Evolutionary conservation across 2,888 invertebrate genomes (phyloP).

Genomic region (Galeruca laticollis): DNA sequence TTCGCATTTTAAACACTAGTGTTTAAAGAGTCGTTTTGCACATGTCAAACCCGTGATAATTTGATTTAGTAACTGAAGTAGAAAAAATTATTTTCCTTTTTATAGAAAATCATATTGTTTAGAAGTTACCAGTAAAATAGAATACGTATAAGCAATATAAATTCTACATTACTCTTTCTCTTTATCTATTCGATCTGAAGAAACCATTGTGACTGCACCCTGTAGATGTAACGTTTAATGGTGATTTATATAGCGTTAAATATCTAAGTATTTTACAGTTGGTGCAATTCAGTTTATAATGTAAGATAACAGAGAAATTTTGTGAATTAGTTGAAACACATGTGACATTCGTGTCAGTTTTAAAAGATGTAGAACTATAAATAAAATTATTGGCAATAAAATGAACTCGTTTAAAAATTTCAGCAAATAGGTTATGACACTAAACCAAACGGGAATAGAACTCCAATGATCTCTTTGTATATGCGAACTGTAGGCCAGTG

Average conservation of each 20-base stretch:
- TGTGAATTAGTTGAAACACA: slow-evolving; percentile 60
- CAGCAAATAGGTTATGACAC: slow-evolving; percentile 42
- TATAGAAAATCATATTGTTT: no score
- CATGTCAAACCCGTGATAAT: no score
- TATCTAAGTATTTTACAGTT: slow-evolving; percentile 1
- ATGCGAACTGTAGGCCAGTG: not conserved
- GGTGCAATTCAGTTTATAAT: slow-evolving; percentile 15
- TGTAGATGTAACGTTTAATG: not conserved
- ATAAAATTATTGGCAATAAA: slow-evolving; percentile 42
- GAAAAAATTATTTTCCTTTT: no score
- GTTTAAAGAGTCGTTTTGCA: no score
- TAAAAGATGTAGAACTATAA: slow-evolving; percentile 37
- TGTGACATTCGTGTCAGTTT: slow-evolving; percentile 46
- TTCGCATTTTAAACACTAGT: no score
- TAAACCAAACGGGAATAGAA: slow-evolving; percentile 29
- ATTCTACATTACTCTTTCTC: not conserved
- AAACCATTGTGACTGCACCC: not conserved
- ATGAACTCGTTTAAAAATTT: slow-evolving; percentile 30
- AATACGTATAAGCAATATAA: no score
- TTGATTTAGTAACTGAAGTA: no score
- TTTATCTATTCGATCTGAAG: not conserved
- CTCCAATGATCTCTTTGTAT: slow-evolving; percentile 15
- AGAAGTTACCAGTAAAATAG: no score
- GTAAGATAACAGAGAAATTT: slow-evolving; percentile 42
- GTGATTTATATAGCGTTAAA: slow-evolving; percentile 6